Evolutionary conservation across 2,797 vertebrate species (phyloP), one percentile per base, ranked within the genome.

Genomic region (Champsocephalus gunnari): DNA sequence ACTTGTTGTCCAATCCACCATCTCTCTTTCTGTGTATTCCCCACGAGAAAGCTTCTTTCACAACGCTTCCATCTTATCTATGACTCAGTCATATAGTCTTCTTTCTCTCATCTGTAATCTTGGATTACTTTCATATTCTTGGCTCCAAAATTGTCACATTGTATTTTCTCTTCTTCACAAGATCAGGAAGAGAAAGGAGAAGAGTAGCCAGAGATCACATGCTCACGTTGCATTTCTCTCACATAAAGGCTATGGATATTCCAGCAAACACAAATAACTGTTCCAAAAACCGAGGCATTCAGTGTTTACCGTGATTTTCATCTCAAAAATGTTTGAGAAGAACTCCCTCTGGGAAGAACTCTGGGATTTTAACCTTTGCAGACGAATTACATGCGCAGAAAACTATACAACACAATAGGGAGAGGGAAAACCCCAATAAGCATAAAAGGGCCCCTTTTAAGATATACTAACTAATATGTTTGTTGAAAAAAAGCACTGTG

Each of bases 81-180:
- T 45, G 67, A 79, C 21, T 79, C 50, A 75, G 73, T 73, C 71
- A 74, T 87, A 57, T 54, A 68, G 51, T 71, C 51, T 49, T 61
- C 64, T 74, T 79, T 66, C 75, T 84, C 56, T 73, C 60, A 67
- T 75, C 48, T 71, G 69, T 81, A 81, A 86, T 85, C 72, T 73
- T 67, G 72, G 68, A 89, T 86, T 85, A 66, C 80, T 41, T 81
- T 73, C 73, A 74, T 70, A 78, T 69, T 63, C 71, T 77, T 66
- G 61, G 72, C 64, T 81, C 50, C 34, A 47, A 9, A 54, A 63
- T 59, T 56, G 62, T 68, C 64, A 76, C 21, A 70, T 60, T 71
- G 60, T 38, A 64, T 80, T 44, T 44, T 54, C 7, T 13, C 32
- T 68, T 70, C 56, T 44, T 78, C 58, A 43, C 1, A 21, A 54